Evolutionary conservation across 2,888 invertebrate species (phyloP).

Genomic region (Penaeus monodon): DNA sequence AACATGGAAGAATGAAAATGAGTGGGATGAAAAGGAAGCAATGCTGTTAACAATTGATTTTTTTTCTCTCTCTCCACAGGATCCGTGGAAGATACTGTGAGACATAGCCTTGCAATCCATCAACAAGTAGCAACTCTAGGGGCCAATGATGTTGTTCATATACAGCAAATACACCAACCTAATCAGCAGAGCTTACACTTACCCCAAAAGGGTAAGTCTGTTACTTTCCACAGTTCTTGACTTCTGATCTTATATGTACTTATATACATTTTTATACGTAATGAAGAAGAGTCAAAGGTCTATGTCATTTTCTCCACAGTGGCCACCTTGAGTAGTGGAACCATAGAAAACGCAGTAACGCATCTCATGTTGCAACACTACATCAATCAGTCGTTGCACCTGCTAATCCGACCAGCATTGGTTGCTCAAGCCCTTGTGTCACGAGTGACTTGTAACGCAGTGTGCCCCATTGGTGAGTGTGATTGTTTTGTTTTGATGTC

Average conservation of each 20-base stretch:
- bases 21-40: neutral
- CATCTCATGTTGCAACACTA: slow-evolving; percentile 62
- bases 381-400: slow-evolving; percentile 59
- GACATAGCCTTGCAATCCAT: slow-evolving; percentile 35
- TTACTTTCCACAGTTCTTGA: neutral
- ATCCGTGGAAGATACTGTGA: slow-evolving; percentile 40
- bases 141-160: slow-evolving; percentile 31
- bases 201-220: neutral
- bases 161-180: slow-evolving; percentile 48
- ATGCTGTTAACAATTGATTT: neutral
- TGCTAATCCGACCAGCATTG: slow-evolving; percentile 55
- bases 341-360: slow-evolving; percentile 46
- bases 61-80: slow-evolving; percentile 22
- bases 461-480: slow-evolving; percentile 35
- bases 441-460: neutral
- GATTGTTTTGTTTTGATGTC: neutral
- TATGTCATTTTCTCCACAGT: slow-evolving; percentile 9
- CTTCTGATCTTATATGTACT: neutral
- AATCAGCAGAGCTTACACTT: neutral
- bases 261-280: neutral
- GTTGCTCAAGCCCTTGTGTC: slow-evolving; percentile 40
- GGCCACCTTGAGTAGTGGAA: slow-evolving; percentile 14
- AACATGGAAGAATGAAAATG: neutral
- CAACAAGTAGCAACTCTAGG: slow-evolving; percentile 28
- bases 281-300: no score